Conservation (phyloP, 2,888 invertebrate genomes). For the Tipula confusa region DNA sequence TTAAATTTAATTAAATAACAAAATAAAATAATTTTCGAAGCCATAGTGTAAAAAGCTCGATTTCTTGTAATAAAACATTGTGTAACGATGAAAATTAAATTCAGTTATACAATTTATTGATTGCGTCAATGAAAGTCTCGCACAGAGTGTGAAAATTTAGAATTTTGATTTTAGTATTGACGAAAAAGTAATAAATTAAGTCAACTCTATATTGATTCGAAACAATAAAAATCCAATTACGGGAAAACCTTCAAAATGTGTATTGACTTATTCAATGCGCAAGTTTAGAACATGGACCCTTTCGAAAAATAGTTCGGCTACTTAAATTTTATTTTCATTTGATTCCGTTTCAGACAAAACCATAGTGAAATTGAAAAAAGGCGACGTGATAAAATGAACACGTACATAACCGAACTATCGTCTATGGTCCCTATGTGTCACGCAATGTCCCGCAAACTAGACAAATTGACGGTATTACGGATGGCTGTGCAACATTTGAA, state of each 20-base stretch:
- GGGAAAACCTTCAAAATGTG: not conserved
- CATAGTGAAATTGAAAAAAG: conserved; percentile 96
- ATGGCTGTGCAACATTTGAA: conserved; percentile 94
- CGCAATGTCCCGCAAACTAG: conserved; percentile 87
- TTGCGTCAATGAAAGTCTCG: not conserved
- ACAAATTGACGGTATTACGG: conserved; percentile 83
- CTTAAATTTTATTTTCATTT: too few species aligned
- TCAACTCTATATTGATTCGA: not conserved
- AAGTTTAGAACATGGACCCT: not conserved
- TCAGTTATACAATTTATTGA: not conserved
- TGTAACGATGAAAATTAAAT: not conserved
- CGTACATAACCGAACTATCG: conserved; percentile 84
- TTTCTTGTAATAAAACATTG: not conserved
- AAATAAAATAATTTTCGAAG: not conserved
- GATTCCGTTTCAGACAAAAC: conserved; percentile 67
- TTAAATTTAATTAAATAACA: not conserved
- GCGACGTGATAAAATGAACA: conserved; percentile 93
- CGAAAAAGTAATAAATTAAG: not conserved
- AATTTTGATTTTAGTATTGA: not conserved
- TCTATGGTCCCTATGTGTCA: conserved; percentile 91
- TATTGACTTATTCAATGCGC: not conserved
- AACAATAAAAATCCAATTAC: not conserved
- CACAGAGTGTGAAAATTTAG: not conserved
- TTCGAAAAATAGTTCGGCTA: too few species aligned
- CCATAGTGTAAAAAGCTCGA: not conserved